Evolutionary conservation across 2,113 vertebrate genomes (phyloP), one percentile per base, ranked within the genome.

Genomic region (Burhinus oedicnemus): DNA sequence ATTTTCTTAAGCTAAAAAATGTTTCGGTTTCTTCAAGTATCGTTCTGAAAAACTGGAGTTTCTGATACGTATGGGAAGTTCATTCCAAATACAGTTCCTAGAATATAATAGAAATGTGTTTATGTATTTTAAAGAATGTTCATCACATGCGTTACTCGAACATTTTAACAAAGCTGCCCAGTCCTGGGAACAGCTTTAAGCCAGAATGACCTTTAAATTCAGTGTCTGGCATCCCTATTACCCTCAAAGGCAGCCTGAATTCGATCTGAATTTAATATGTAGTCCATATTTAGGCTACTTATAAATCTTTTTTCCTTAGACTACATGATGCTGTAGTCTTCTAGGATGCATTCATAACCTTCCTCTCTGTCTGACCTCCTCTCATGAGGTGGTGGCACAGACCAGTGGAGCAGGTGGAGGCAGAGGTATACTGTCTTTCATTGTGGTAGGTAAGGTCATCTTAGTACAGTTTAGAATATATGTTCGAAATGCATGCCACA

Each of bases 401-500:
- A 12, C 9, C 49, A 30, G 44, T 5, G 44, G 17, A 18, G 29
- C 4, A 5, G 4, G 1, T 57, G 23, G 42, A 61, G 30, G 38
- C 23, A 44, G 19, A 42, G 26, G 8, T 20, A 17, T 14, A 40
- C 38, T 13, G 29, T 49, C 45, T 64, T 60, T 55, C 32, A 5
- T 1, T 34, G 25, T 7, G 14, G 12, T 15, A 2, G 25, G 5
- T 44, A 22, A 69, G 54, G 54, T 23, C 58, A 27, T 45, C 19
- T 20, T 2, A 14, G 6, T 13, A 23, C 5, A 69, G 19, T 68
- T 71, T 36, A 34, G 51, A n/a, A 15, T 3, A 1, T 9, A 6
- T 20, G 5, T 26, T 64, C 0, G 0, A 85, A 52, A 71, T 6
- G 19, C 6, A 5, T 22, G 36, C 9, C 15, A 44, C 75, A 25